These are phyloP conservation scores for Euura lappo DNA, from an alignment of 1,140 invertebrate species.

Conservation along the genomic window DNA sequence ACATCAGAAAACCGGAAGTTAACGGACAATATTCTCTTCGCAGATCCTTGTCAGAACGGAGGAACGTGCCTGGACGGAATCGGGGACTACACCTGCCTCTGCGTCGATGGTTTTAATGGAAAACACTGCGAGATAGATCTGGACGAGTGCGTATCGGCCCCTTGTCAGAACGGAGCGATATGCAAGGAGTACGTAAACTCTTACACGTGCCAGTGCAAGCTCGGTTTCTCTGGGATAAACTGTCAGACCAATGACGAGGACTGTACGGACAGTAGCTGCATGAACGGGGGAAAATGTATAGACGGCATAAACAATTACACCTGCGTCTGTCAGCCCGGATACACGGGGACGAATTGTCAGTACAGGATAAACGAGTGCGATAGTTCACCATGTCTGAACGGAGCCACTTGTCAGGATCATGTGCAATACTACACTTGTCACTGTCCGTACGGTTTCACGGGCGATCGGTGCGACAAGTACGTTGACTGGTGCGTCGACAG, in stretches of 20 bases:
- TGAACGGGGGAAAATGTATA: slow-evolving; percentile 92
- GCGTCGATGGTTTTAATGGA: slow-evolving; percentile 89
- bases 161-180: slow-evolving; percentile 89
- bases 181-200: slow-evolving; percentile 94
- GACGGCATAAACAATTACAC: slow-evolving; percentile 94
- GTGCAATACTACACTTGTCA: slow-evolving; percentile 84
- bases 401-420: slow-evolving; percentile 86
- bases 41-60: slow-evolving; percentile 91
- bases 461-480: slow-evolving; percentile 83
- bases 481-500: slow-evolving; percentile 86
- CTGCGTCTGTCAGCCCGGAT: slow-evolving; percentile 86
- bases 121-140: slow-evolving; percentile 90
- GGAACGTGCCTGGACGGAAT: slow-evolving; percentile 95
- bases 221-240: slow-evolving; percentile 92
- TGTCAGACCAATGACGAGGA: slow-evolving; percentile 96
- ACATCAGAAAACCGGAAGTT: slow-evolving; percentile 3
- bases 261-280: slow-evolving; percentile 88
- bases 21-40: slow-evolving; percentile 33
- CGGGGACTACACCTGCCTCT: slow-evolving; percentile 88
- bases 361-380: slow-evolving; percentile 93
- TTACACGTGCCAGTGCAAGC: slow-evolving; percentile 89
- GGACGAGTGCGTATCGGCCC: slow-evolving; percentile 86
- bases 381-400: slow-evolving; percentile 85
- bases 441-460: slow-evolving; percentile 90
- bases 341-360: slow-evolving; percentile 92